Conservation (phyloP, 1,140 invertebrate genomes). For the Pachyrhynchus sulphureomaculatus region DNA sequence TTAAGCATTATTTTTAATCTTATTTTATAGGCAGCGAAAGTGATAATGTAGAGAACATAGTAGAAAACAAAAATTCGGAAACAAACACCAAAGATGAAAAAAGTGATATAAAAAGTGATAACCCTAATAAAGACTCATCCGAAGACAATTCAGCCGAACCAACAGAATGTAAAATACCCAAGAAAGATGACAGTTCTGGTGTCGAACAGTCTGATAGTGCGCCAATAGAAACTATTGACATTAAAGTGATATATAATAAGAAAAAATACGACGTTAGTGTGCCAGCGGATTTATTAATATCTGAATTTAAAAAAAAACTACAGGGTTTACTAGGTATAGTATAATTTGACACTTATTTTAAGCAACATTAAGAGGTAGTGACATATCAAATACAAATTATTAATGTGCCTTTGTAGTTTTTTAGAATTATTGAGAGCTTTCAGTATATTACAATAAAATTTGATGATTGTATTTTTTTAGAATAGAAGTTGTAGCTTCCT, state of each 20-base stretch:
- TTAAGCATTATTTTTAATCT: no score
- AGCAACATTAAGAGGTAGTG: no score
- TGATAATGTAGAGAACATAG: conserved; percentile 43
- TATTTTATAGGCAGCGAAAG: conserved; percentile 40
- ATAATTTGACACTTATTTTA: no score
- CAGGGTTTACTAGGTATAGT: conserved; percentile 65
- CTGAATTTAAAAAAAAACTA: conserved; percentile 63
- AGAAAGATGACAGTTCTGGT: conserved; percentile 35
- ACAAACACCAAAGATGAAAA: conserved; percentile 39
- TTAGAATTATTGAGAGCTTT: no score
- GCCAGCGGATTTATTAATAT: conserved; percentile 70
- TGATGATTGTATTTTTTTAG: no score
- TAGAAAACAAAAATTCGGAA: conserved; percentile 37
- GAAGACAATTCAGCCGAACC: conserved; percentile 40
- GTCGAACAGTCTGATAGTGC: conserved; percentile 26
- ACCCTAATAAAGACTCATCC: conserved; percentile 1
- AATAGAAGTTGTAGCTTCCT: no score
- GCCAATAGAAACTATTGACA: conserved; percentile 61
- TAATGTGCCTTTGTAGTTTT: no score
- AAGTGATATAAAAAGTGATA: conserved; percentile 38
- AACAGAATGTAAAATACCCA: conserved; percentile 47
- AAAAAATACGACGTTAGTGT: conserved; percentile 81
- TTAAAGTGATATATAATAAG: conserved; percentile 86
- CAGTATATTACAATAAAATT: no score
- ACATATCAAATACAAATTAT: no score